Conservation (phyloP, 2,797 vertebrate species). For the Paratrypauchen microcephalus region DNA sequence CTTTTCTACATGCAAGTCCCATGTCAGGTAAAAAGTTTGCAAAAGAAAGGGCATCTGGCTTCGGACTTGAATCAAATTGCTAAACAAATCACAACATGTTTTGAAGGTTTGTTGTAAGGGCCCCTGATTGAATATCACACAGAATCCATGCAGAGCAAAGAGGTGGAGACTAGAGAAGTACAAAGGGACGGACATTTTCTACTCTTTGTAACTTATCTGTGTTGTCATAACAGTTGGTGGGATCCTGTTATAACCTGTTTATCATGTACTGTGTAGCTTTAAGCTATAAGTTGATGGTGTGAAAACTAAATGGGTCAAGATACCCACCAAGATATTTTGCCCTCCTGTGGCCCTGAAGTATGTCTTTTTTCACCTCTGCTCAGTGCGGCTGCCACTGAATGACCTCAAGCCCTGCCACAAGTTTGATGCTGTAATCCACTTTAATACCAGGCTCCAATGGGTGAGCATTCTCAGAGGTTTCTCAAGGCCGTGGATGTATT, state of each 20-base stretch:
- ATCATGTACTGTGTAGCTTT: constrained; percentile 36
- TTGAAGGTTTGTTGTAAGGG: constrained; percentile 7
- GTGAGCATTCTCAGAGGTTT: constrained; percentile 52
- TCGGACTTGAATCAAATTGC: neutral
- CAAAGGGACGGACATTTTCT: constrained; percentile 43
- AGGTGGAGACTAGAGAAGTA: constrained; percentile 24
- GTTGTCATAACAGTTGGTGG: constrained; percentile 37
- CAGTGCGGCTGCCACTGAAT: constrained; percentile 18
- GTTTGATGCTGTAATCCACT: constrained; percentile 46
- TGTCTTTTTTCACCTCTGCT: constrained; percentile 51
- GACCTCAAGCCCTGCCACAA: constrained; percentile 43
- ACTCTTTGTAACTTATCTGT: constrained; percentile 37
- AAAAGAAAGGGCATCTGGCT: neutral
- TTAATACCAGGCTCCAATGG: constrained; percentile 55
- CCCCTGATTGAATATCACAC: neutral
- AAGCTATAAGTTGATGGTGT: constrained; percentile 31
- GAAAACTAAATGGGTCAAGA: constrained; percentile 56
- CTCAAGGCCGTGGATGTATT: constrained; percentile 55
- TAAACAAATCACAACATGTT: constrained; percentile 1
- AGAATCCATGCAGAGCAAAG: constrained; percentile 23
- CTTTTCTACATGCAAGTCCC: neutral
- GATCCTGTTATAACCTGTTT: constrained; percentile 55
- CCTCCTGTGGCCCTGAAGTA: constrained; percentile 26
- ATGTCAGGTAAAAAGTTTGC: neutral
- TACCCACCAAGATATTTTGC: constrained; percentile 41